Conservation (phyloP, 2,113 vertebrate genomes). For the Calidris pugnax region DNA sequence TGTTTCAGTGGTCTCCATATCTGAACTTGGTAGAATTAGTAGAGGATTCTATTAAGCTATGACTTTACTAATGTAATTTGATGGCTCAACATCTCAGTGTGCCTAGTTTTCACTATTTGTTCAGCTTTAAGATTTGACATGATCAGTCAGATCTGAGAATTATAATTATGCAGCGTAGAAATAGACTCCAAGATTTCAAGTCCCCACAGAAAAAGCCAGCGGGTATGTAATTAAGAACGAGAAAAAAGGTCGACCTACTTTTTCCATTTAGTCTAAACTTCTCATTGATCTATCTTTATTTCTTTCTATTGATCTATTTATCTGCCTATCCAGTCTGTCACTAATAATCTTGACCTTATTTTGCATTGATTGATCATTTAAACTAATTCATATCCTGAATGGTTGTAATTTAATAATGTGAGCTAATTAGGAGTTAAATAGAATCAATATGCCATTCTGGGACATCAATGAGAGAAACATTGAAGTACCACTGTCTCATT, state of each 20-base stretch:
- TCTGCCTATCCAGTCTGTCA: conserved; percentile 27
- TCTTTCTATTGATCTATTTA: conserved; percentile 53
- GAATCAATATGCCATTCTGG: conserved; percentile 25
- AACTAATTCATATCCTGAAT: conserved; percentile 1
- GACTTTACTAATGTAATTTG: conserved; percentile 38
- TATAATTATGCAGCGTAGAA: conserved; percentile 45
- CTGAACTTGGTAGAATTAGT: background rate
- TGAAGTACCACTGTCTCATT: background rate
- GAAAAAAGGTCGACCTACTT: conserved; percentile 38
- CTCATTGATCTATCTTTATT: conserved; percentile 40
- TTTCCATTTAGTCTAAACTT: background rate
- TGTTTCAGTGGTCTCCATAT: background rate
- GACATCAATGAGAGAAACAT: background rate
- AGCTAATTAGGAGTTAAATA: conserved; percentile 11
- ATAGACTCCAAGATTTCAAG: conserved; percentile 1
- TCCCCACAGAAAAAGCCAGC: conserved; percentile 26
- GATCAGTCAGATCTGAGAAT: conserved; percentile 37
- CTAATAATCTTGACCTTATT: conserved; percentile 53
- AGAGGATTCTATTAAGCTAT: background rate
- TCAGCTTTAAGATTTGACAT: conserved; percentile 43
- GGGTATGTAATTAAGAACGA: conserved; percentile 32
- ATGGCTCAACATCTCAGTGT: conserved; percentile 23
- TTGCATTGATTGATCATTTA: conserved; percentile 44
- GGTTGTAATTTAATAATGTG: conserved; percentile 41
- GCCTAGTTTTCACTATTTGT: conserved; percentile 50